Conservation (phyloP, 1,140 invertebrate genomes). For the Drosophila hydei region DNA sequence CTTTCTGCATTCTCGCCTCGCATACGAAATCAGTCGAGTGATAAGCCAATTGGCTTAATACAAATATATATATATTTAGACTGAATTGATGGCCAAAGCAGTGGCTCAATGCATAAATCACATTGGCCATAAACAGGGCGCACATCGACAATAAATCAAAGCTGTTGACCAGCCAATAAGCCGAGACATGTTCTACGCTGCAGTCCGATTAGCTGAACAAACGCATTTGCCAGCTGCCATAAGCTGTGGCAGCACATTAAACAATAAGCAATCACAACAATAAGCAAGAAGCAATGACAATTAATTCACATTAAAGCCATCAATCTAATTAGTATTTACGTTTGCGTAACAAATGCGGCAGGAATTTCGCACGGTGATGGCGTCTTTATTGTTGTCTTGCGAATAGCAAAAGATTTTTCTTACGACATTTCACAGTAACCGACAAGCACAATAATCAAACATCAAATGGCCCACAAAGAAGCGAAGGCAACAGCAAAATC, state of each 20-base stretch:
- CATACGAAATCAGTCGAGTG: constrained; percentile 8
- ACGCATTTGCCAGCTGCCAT: too few relatives aligned
- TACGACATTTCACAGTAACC: not conserved
- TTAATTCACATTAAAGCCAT: constrained; percentile 45
- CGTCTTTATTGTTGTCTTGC: too few relatives aligned
- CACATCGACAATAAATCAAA: constrained; percentile 63
- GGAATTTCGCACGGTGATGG: too few relatives aligned
- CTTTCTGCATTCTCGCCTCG: constrained; percentile 15
- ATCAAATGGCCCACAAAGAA: constrained; percentile 12
- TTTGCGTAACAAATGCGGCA: constrained; percentile 1
- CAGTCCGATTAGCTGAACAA: not conserved
- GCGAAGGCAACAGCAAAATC: constrained; percentile 6
- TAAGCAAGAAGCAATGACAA: constrained; percentile 39
- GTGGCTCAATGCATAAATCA: constrained; percentile 53
- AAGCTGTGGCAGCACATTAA: not conserved
- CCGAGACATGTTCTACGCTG: constrained; percentile 39
- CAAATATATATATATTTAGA: not conserved
- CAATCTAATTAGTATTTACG: constrained; percentile 48
- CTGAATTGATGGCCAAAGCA: constrained; percentile 9
- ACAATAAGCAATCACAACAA: not conserved
- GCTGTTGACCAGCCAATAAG: constrained; percentile 59
- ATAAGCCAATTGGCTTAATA: not conserved
- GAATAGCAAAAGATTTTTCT: too few relatives aligned
- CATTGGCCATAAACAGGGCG: constrained; percentile 7
- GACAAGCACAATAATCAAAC: constrained; percentile 20